Evolutionary conservation across 2,113 vertebrate species (phyloP).

Genomic region (Marcusenius ussheri): DNA sequence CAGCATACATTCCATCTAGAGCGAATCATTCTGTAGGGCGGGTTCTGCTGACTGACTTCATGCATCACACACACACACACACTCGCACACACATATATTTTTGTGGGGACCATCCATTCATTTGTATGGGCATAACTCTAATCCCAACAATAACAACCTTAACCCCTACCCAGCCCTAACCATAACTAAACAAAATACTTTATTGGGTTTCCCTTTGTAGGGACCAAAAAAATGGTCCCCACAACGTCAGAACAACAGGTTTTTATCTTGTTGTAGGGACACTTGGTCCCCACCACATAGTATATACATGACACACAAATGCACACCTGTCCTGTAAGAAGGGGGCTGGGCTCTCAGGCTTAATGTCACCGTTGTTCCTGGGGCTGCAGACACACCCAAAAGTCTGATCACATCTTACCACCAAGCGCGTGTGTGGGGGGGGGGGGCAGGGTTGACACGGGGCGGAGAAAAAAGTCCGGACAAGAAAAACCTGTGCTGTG

Average conservation of each 20-base stretch:
- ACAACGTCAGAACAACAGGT: neutral
- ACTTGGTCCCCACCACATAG: neutral
- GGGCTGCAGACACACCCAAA: neutral
- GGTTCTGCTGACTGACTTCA: conserved; percentile 17
- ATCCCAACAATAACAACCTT: no score
- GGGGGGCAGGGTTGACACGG: neutral
- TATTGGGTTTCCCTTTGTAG: neutral
- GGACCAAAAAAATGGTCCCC: neutral
- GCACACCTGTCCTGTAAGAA: neutral
- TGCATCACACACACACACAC: neutral
- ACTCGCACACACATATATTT: neutral
- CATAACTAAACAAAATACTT: neutral
- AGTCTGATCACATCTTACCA: neutral
- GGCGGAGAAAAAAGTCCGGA: neutral
- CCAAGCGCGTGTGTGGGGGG: neutral
- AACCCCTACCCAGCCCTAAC: neutral
- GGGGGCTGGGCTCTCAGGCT: neutral
- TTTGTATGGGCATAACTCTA: no score
- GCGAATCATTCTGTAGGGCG: conserved; percentile 20
- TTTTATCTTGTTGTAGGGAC: neutral
- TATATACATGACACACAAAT: neutral
- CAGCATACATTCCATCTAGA: conserved; percentile 29
- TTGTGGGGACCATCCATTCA: neutral
- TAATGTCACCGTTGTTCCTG: neutral
- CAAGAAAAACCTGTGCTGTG: neutral